Evolutionary conservation across 2,888 invertebrate genomes (phyloP), one percentile per base, ranked within the genome.

Genomic region (Ptycholaimellus sp.): DNA sequence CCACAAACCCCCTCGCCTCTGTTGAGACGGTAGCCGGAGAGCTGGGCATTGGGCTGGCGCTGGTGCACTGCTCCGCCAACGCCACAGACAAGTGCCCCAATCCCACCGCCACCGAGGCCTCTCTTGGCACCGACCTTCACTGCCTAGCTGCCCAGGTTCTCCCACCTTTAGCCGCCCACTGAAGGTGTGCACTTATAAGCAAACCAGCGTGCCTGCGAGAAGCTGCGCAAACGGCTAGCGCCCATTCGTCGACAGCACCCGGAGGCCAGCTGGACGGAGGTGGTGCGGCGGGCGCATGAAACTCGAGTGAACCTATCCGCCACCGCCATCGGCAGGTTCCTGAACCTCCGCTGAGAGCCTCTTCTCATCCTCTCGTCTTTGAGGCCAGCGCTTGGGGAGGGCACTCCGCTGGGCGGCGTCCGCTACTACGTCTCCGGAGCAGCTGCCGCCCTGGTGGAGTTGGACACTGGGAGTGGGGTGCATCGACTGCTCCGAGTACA

Each of bases 391-490:
- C 13, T 6, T 25, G 13, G 25, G 25, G 6, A 45, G 21, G 52
- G 51, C 1, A 74, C 75, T 51, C 64, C 66, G 31, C 81, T 80
- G 3, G 68, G 63, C 16, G 67, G 73, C 3, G 83, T 76, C 53
- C 74, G 72, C 52, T 90, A 90, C 55, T 83, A 69, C 52, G 77
- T 81, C 0, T 79, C 70, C 55, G 87, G 85, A 1, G 77, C 71
- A 1, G 80, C 78, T 5, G 74, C 76, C 47, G 72, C 77, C 0
- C 78, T 80, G 58, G 83, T 85, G 2, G 83, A 85, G 68, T 73
- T 87, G 19, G 85, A 87, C 60, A 82, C 82, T 49, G 66, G 87
- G 1, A 85, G 83, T 19, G 87, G 87, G 6, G 85, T 87, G 54
- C 83, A 87, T 60, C 72, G 74, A 64, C 74, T 85, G 2, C 59